Evolutionary conservation across 2,888 invertebrate species (phyloP).

Genomic region (Xestia xanthographa): DNA sequence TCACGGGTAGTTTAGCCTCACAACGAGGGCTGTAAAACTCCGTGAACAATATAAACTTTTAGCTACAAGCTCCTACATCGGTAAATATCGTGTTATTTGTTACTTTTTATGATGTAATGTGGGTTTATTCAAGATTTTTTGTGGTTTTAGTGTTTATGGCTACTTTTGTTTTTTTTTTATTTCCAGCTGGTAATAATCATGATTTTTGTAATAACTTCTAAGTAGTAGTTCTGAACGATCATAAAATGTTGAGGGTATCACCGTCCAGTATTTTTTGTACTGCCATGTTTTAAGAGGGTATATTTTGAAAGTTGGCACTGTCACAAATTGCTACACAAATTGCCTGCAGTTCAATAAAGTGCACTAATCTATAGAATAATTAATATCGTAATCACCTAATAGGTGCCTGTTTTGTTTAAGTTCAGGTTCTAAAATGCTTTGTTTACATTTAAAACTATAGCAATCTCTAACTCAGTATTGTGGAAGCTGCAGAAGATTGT

Average conservation of each 20-base stretch:
- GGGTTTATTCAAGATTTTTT: conserved; percentile 30
- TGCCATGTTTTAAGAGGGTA: neutral
- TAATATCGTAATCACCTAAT: neutral
- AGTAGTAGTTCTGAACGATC: neutral
- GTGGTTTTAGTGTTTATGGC: conserved; percentile 21
- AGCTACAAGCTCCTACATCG: conserved; percentile 38
- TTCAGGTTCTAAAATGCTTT: neutral
- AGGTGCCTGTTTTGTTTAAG: neutral
- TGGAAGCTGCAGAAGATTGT: no score
- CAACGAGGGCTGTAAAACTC: conserved; percentile 49
- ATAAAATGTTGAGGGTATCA: neutral
- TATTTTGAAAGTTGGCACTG: neutral
- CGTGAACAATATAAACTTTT: conserved; percentile 55
- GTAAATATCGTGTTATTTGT: conserved; percentile 50
- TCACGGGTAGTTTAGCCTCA: conserved; percentile 58
- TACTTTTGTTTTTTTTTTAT: conserved; percentile 24
- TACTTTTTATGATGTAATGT: conserved; percentile 50
- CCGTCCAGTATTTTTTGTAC: neutral
- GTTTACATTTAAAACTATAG: neutral
- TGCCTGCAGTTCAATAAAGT: neutral
- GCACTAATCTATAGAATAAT: neutral
- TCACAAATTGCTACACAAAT: neutral
- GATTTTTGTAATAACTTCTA: conserved; percentile 12
- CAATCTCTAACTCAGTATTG: neutral
- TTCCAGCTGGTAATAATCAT: neutral